Evolutionary conservation across 2,113 vertebrate species (phyloP), one percentile per base, ranked within the genome.

Genomic region (Uria aalge): DNA sequence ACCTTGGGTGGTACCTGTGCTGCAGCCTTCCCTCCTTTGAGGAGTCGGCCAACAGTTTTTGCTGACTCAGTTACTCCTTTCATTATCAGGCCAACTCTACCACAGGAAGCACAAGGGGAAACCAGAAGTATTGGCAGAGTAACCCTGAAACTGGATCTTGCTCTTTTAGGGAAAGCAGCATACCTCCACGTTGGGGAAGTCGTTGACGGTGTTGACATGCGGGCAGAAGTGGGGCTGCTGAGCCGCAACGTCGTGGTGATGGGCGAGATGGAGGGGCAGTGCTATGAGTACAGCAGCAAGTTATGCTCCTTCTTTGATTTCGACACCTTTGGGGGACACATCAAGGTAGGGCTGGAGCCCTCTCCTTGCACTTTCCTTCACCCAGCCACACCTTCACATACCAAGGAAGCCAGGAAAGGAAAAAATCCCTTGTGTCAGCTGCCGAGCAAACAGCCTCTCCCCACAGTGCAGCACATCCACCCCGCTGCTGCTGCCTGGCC

Each of bases 251-350:
- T 99, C 8, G 89, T 99, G 69, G 79, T 99, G 64, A 98, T 95
- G 88, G 99, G 99, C 1, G 99, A 99, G 97, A 98, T 99, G 98
- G 98, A 99, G 94, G 84, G 86, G 1, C 13, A 16, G 24, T 99
- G 99, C 97, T 99, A 98, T 27, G 95, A 98, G 53, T 98, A 99
- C 38, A 97, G 95, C 94, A 98, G 94, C 23, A 98, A 99, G 68
- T 81, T 99, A 74, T 99, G 99, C 98, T 98, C 97, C 96, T 99
- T 99, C 98, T 99, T 99, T 47, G 91, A 98, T 95, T 99, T 99
- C 0, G 99, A 99, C 94, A 99, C 99, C 26, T 99, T 99, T 12
- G 99, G 99, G 9, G 99, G 99, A 64, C 99, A 99, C 90, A 93
- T 99, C 76, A 99, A 99, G 99, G 99, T 99, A 98, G 6, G 73